A percentile compares a stretch with the other conserved stretches of the same genome.
Conservation (phyloP, 2,797 vertebrate species). For the Lagocephalus sceleratus region DNA sequence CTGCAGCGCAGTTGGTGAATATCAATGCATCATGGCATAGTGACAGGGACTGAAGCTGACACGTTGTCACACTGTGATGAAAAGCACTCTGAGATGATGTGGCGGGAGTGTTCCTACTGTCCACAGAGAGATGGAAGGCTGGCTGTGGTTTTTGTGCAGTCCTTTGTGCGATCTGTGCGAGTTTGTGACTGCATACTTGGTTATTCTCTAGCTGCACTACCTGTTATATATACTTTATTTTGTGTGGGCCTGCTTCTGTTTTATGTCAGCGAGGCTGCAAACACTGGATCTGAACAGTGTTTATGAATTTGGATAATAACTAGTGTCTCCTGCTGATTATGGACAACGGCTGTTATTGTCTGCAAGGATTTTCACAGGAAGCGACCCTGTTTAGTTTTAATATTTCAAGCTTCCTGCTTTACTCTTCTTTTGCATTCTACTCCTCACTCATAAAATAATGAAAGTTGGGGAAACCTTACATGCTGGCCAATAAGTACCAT, state of each 20-base stretch:
- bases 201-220: constrained; percentile 30
- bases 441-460: too few relatives aligned
- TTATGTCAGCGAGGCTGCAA: too few relatives aligned
- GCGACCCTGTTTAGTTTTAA: too few relatives aligned
- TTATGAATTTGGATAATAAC: too few relatives aligned
- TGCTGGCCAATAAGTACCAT: too few relatives aligned
- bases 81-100: constrained; percentile 81
- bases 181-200: constrained; percentile 23
- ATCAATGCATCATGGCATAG: constrained; percentile 73
- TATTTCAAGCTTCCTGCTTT: too few relatives aligned
- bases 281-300: too few relatives aligned
- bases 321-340: too few relatives aligned
- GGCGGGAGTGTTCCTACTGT: constrained; percentile 77
- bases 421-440: too few relatives aligned
- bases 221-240: constrained; percentile 25
- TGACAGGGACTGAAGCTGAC: constrained; percentile 78
- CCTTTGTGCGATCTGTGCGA: constrained; percentile 50
- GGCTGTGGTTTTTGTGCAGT: constrained; percentile 63
- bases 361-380: too few relatives aligned
- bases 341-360: too few relatives aligned
- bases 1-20: constrained; percentile 75
- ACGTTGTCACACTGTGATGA: constrained; percentile 80
- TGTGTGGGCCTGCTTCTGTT: constrained; percentile 23
- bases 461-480: too few relatives aligned
- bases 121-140: constrained; percentile 69